These are phyloP conservation scores for Prionchulus punctatus DNA, from an alignment of 2,888 invertebrate species.

Conservation along the genomic window DNA sequence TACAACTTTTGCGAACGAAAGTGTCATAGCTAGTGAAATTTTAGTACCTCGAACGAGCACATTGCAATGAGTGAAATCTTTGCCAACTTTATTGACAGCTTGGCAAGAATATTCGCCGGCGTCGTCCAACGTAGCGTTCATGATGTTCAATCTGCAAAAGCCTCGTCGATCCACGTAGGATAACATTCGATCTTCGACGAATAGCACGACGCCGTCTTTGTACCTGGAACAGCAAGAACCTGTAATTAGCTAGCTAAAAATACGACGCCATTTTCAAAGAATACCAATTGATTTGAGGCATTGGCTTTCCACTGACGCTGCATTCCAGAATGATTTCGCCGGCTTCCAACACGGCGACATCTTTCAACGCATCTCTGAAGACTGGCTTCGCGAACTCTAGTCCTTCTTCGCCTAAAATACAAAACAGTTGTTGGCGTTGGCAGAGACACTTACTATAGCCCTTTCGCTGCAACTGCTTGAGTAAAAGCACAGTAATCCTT, in stretches of 20 bases:
- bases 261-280: background rate
- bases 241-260: background rate
- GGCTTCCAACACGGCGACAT: conserved; percentile 21
- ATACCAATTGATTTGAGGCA: conserved; percentile 20
- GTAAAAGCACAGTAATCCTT: no score
- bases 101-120: conserved; percentile 28
- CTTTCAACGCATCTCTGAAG: conserved; percentile 24
- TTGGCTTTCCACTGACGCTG: conserved; percentile 9
- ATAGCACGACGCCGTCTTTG: conserved; percentile 27
- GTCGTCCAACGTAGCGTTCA: conserved; percentile 22
- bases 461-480: no score
- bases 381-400: conserved; percentile 20
- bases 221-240: conserved; percentile 15
- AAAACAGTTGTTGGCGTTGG: no score
- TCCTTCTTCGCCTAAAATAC: conserved; percentile 16
- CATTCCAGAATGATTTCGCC: conserved; percentile 18
- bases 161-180: conserved; percentile 27
- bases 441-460: no score
- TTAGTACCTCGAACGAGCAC: conserved; percentile 23
- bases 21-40: no score
- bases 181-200: conserved; percentile 26
- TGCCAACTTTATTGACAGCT: conserved; percentile 24
- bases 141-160: conserved; percentile 23
- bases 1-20: no score
- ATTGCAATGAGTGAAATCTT: conserved; percentile 26